Conservation (phyloP, 92 coral and sea anemone species). For the Umimayanthus chanpuru region DNA sequence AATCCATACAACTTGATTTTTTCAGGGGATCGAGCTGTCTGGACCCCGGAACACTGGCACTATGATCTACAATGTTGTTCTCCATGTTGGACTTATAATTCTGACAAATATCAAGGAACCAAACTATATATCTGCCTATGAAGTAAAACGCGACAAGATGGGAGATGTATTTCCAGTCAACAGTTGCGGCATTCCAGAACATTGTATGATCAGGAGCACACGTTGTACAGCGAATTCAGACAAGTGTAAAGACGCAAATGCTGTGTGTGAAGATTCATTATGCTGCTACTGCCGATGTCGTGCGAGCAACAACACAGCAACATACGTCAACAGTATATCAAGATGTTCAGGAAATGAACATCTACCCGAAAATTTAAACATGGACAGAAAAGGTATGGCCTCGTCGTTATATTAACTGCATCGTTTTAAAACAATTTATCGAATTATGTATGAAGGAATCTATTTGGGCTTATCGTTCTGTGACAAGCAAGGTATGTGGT, state of each 20-base stretch:
- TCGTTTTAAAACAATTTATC: neutral
- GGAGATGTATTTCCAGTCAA: slow-evolving; percentile 16
- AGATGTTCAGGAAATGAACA: neutral
- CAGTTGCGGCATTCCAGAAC: neutral
- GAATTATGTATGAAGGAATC: neutral
- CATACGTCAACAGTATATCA: neutral
- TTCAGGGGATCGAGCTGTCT: neutral
- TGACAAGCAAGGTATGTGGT: too few species aligned
- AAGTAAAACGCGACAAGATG: neutral
- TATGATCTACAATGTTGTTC: neutral
- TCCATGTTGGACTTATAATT: slow-evolving; percentile 2
- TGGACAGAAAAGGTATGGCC: neutral
- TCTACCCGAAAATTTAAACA: neutral
- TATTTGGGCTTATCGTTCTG: too few species aligned
- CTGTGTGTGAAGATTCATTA: neutral
- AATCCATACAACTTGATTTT: neutral
- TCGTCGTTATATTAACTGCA: neutral
- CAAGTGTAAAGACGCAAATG: neutral
- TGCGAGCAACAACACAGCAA: neutral
- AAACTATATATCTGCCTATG: neutral
- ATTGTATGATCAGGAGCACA: neutral
- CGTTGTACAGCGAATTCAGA: neutral
- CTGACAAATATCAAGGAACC: neutral
- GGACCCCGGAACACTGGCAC: neutral
- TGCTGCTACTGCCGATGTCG: neutral